Evolutionary conservation across 2,113 vertebrate species (phyloP), one percentile per base, ranked within the genome.

Genomic region (Corythornis vintsioides): DNA sequence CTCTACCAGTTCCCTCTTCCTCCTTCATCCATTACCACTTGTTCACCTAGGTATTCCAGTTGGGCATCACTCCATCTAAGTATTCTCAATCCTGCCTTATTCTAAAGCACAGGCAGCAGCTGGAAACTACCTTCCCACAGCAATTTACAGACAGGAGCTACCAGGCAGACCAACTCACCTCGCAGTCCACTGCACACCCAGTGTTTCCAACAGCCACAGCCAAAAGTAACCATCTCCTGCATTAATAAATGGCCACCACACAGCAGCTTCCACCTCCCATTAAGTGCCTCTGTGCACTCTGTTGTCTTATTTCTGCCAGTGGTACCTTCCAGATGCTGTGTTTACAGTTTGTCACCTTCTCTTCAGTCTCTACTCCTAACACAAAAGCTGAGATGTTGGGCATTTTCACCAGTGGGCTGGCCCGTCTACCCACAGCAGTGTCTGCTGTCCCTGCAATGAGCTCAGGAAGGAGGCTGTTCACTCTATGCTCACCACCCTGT

Each of bases 401-500:
- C 16, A 13, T 89, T 94, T 88, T 92, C 89, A 96, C 53, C 79
- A 86, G 22, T 12, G 84, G 75, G 83, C 92, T 78, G 45, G 79
- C 89, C 59, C 35, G 4, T 64, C 74, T 75, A 5, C 50, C 93
- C 83, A 48, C 88, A 93, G 79, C 92, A 93, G 91, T 28, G 18
- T 31, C 35, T 7, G 47, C 61, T 55, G 63, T 3, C 75, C 19
- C 4, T 1, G 17, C 1, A 3, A 61, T 8, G 35, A 77, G 45
- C 22, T 20, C n/a, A 35, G 72, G 50, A 86, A 42, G 64, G 97
- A 97, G 70, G 60, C 88, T 87, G 56, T 14, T 85, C 91, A 86
- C 93, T 96, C 94, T 93, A 19, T 65, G 83, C 94, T 96, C 97
- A 93, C 75, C n/a, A 91, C 82, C 96, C 81, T n/a, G 78, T 90